Base-by-base conservation (phyloP, 1,140 invertebrate species). In the Bombus balteatus region DNA sequence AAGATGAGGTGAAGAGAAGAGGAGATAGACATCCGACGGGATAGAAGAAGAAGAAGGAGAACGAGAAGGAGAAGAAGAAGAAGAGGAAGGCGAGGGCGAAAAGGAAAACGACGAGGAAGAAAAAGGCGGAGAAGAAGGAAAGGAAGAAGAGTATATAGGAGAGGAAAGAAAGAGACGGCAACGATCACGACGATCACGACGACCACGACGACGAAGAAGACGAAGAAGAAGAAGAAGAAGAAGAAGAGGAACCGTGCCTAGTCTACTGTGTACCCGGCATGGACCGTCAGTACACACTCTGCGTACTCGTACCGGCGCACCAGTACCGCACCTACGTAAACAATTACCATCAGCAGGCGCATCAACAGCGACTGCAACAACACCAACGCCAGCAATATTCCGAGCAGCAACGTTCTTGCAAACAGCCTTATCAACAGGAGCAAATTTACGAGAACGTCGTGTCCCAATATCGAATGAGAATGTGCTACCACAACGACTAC, bases 401-500 rank as follows among this genome's bases (percentile, higher is more conserved):
- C 8, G 88, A 92, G 32, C 89, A 88, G 2, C 89, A 93, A 3
- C 87, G 47, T 9, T 57, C 34, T 53, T 75, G 43, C 76, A 73
- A 89, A 28, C 81, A 91, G 22, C 88, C 88, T 12, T 86, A 90
- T 13, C 90, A 91, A 0, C 90, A 93, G 80, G 94, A 95, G 72
- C 94, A 95, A 70, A 95, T 95, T 57, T 95, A 95, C 75, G 94
- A 95, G 73, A 95, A 95, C 91, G 92, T 95, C 1, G 93, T 94
- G 1, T 95, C 95, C 0, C 94, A 94, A 73, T 95, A 95, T 81
- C 94, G 92, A 9, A 95, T 95, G 94, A 94, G 92, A 73, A 94
- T 95, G 94, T 95, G 95, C 81, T 95, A 95, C 66, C 94, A 95
- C 43, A 95, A 95, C 80, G 95, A 95, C 83, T 95, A 95, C 72